Conservation (phyloP, 2,797 vertebrate species). For the Macropodus opercularis region DNA sequence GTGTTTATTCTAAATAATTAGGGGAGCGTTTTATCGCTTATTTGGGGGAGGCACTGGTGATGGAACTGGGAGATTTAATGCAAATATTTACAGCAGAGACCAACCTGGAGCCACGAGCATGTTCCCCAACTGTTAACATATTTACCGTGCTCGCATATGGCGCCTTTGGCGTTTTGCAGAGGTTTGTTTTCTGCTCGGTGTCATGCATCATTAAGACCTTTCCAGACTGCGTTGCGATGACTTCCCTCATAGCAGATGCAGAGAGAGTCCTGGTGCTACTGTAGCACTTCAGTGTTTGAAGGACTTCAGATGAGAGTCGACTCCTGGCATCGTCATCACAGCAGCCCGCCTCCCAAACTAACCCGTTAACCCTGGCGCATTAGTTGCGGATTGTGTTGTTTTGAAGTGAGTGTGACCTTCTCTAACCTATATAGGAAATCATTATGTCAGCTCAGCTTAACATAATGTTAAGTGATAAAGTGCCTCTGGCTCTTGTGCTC, state of each 20-base stretch:
- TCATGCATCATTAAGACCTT: conserved; percentile 27
- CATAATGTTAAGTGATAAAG: conserved; percentile 43
- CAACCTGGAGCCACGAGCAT: conserved; percentile 1
- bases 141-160: background rate
- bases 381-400: conserved; percentile 34
- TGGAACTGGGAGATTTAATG: conserved; percentile 16
- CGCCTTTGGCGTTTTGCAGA: conserved; percentile 24
- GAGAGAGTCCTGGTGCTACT: conserved; percentile 2
- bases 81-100: conserved; percentile 23
- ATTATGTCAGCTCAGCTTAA: conserved; percentile 50
- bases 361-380: conserved; percentile 24
- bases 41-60: conserved; percentile 4
- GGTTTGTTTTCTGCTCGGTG: conserved; percentile 6
- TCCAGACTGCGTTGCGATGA: conserved; percentile 28
- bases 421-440: conserved; percentile 56
- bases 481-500: conserved; percentile 16
- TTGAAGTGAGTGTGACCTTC: conserved; percentile 54
- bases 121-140: background rate
- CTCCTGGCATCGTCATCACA: conserved; percentile 31
- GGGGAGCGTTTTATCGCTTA: background rate
- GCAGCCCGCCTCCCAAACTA: conserved; percentile 8
- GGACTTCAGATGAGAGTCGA: conserved; percentile 49
- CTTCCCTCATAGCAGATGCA: conserved; percentile 3
- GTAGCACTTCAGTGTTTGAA: conserved; percentile 27
- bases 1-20: background rate